Conservation (phyloP, 2,797 vertebrate genomes). For the Leuciscus waleckii region DNA sequence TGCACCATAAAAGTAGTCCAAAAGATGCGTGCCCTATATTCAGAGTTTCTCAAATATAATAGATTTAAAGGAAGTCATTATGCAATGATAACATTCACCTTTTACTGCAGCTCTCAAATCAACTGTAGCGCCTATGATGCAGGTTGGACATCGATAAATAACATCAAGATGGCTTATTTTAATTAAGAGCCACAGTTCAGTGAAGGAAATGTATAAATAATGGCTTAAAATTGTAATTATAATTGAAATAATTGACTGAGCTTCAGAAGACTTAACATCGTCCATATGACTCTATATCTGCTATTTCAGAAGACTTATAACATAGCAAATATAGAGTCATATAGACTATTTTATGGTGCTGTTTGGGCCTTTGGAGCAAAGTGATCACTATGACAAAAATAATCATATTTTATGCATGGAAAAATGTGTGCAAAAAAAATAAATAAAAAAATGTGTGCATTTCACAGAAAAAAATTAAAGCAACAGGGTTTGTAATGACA, state of each 20-base stretch:
- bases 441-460: not conserved
- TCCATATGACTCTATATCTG: too few relatives aligned
- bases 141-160: not conserved
- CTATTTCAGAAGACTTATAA: too few relatives aligned
- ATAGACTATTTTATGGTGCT: not conserved
- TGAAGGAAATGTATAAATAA: not conserved
- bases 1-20: not conserved
- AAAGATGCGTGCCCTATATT: not conserved
- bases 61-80: not conserved
- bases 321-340: not conserved
- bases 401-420: not conserved
- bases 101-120: not conserved
- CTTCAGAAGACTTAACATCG: not conserved
- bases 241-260: not conserved
- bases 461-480: not conserved
- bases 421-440: not conserved
- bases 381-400: too few relatives aligned
- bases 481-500: not conserved
- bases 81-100: not conserved
- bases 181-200: not conserved
- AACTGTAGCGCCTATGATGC: not conserved
- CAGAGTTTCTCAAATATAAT: not conserved
- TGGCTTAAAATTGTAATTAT: too few relatives aligned
- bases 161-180: not conserved
- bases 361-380: not conserved